phyloP scores from a whole-genome alignment of 2,113 vertebrate species.

The Castor canadensis region DNA sequence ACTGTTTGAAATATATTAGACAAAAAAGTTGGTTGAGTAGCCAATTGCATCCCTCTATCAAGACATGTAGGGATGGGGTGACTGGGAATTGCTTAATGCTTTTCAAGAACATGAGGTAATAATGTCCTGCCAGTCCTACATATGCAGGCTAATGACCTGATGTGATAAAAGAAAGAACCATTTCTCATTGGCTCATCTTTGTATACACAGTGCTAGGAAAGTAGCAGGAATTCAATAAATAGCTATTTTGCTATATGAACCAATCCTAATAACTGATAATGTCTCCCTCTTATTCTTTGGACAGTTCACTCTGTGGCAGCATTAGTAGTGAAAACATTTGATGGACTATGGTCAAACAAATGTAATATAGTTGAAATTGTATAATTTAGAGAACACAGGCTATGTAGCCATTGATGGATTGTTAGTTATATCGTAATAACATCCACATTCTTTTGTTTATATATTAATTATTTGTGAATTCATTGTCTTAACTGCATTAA shows the following conservation, averaged over 20 bases:
- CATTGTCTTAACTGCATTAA: background rate
- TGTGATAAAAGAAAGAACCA: background rate
- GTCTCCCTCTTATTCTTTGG: background rate
- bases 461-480: background rate
- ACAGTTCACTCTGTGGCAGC: background rate
- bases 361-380: background rate
- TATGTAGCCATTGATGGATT: background rate
- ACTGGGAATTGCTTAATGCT: background rate
- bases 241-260: background rate
- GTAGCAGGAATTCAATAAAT: background rate
- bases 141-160: background rate
- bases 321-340: background rate
- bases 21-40: background rate
- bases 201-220: background rate
- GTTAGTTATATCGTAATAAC: background rate
- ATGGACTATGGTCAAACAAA: background rate
- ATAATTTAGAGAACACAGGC: background rate
- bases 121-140: background rate
- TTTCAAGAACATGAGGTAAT: background rate
- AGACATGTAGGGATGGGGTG: background rate
- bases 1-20: background rate
- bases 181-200: conserved; percentile 8
- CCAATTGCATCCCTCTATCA: background rate
- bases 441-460: background rate
- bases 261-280: background rate